A percentile compares a stretch with the other conserved stretches of the same genome.
phyloP scores from a whole-genome alignment of 1,140 invertebrate genomes.

The Potamilus streckersoni region DNA sequence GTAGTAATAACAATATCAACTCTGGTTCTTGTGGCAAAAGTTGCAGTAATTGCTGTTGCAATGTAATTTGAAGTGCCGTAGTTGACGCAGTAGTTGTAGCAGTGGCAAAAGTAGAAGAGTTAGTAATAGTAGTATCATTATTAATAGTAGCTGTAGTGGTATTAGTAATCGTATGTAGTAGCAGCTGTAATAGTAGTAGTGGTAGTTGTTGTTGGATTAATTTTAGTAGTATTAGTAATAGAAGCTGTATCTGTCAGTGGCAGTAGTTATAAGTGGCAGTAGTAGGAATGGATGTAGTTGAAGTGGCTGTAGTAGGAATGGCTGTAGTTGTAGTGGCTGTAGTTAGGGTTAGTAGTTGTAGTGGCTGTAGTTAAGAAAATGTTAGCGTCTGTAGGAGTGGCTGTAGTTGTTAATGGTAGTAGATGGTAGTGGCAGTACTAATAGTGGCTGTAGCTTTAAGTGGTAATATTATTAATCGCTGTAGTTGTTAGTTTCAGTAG shows the following conservation, averaged over 20 bases:
- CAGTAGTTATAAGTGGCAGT: not conserved
- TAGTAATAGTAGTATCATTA: constrained; percentile 20
- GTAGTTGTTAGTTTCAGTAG: too few relatives aligned
- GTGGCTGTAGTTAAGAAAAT: too few relatives aligned
- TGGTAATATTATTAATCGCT: too few relatives aligned
- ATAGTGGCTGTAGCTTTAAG: too few relatives aligned
- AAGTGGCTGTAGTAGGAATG: too few relatives aligned
- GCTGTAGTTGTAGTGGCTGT: too few relatives aligned
- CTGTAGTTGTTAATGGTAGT: too few relatives aligned
- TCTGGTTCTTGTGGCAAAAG: constrained; percentile 20
- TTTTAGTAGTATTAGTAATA: not conserved
- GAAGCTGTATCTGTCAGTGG: too few relatives aligned
- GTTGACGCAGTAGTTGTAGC: constrained; percentile 14
- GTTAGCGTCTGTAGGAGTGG: too few relatives aligned
- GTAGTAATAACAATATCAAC: constrained; percentile 18
- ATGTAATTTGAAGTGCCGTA: constrained; percentile 10
- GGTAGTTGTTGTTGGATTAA: not conserved
- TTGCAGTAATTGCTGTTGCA: constrained; percentile 18
- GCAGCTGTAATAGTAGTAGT: not conserved
- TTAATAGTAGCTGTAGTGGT: constrained; percentile 9
- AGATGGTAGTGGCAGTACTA: too few relatives aligned
- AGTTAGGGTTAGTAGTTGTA: not conserved
- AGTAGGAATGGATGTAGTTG: not conserved
- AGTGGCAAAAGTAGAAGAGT: constrained; percentile 7
- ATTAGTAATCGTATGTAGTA: not conserved